Base-by-base conservation (phyloP, 2,113 vertebrate species). In the Apteryx owenii region DNA sequence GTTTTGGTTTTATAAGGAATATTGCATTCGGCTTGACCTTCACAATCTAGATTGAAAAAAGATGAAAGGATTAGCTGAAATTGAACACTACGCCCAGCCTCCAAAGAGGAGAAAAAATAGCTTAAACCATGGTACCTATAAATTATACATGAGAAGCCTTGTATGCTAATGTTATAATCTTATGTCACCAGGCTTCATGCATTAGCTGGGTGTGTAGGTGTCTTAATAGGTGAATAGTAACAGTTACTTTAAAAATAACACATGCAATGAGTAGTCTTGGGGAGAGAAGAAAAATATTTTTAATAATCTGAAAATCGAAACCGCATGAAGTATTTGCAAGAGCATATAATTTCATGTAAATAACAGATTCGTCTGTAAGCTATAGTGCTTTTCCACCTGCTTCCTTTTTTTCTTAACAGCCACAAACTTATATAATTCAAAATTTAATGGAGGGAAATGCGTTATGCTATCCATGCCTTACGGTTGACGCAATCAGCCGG, bases 41-140 rank as follows among this genome's bases (percentile, higher is more conserved):
- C 87, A 66, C 51, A n/a, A 87, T 89, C 23, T 58, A 95, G 92
- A 94, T 50, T 65, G 85, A 83, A 81, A 76, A 85, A 83, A 98
- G 95, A 97, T 97, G 91, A 97, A 97, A 98, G 93, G 80, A 97
- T 97, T 96, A 96, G 58, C 77, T 96, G 95, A 95, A 97, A 96
- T 64, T 94, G 92, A 97, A 91, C 81, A 71, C 73, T 91, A 44
- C 4, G 40, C 85, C 66, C 89, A 25, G 85, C 58, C 16, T 96
- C 83, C 88, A 70, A 84, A 70, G 71, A 93, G 72, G 60, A 85
- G 73, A 61, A 48, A 76, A 82, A 94, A 73, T 56, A 97, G 48
- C 91, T 95, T 84, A 94, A 97, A 82, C 15, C 95, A 62, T 25
- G 26, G 56, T 26, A 69, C 18, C 86, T 87, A 94, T 97, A 96